phyloP scores from a whole-genome alignment of 2,113 vertebrate genomes.

The Pomatorhinus ruficollis region DNA sequence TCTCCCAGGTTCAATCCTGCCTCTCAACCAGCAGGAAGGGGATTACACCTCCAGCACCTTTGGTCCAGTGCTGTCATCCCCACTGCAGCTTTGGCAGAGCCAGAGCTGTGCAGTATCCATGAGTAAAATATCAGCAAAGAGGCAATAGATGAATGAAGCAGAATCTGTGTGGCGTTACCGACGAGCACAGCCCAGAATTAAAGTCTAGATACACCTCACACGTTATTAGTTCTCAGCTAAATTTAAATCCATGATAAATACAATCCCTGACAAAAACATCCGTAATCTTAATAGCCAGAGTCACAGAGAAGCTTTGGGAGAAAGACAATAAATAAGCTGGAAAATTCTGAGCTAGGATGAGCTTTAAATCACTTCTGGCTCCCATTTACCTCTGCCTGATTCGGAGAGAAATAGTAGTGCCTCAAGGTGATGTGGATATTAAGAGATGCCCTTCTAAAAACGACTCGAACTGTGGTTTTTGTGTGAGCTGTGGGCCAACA shows the following conservation, averaged over 20 bases:
- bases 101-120: fast-evolving
- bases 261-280: constrained; percentile 53
- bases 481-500: neutral
- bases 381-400: constrained; percentile 16
- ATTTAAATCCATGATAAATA: constrained; percentile 59
- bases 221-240: constrained; percentile 40
- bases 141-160: neutral
- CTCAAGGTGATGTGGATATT: neutral
- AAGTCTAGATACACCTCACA: constrained; percentile 19
- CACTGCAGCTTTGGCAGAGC: fast-evolving
- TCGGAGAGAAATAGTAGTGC: neutral
- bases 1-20: neutral
- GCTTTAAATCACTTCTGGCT: constrained; percentile 51
- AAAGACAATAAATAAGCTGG: constrained; percentile 53
- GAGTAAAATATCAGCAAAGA: neutral
- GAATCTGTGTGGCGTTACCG: neutral
- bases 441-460: constrained; percentile 8
- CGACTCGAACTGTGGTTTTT: fast-evolving
- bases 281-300: constrained; percentile 35
- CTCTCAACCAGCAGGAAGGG: neutral
- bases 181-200: neutral
- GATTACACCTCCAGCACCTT: neutral
- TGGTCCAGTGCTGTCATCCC: neutral
- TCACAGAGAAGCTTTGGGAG: constrained; percentile 10
- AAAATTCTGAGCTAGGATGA: constrained; percentile 41